A percentile compares a stretch with the other conserved stretches of the same genome.
Conservation (phyloP, 37 sponge, comb jelly and placozoan species). For the Aplysina aerophoba region DNA sequence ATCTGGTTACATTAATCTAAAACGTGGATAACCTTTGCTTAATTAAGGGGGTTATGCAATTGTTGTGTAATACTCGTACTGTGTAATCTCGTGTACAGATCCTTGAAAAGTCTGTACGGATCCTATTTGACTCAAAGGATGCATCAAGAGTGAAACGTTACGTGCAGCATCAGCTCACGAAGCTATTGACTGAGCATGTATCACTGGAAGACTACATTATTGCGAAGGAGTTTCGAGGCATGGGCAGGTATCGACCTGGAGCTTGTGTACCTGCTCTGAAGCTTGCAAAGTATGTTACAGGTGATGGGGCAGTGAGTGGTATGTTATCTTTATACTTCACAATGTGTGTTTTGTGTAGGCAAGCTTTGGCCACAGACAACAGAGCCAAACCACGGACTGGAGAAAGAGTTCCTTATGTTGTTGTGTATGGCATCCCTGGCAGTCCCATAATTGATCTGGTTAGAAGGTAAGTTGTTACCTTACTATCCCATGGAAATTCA, state of each 20-base stretch:
- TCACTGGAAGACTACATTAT: slow-evolving; percentile 77
- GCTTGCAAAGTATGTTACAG: slow-evolving; percentile 71
- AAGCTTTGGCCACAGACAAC: slow-evolving; percentile 49
- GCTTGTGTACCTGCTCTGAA: slow-evolving; percentile 89
- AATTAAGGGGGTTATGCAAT: too few relatives aligned
- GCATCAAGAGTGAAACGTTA: slow-evolving; percentile 77
- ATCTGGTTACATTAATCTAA: background rate
- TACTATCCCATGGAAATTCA: too few relatives aligned
- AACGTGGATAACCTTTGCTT: too few relatives aligned
- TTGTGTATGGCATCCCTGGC: slow-evolving; percentile 86
- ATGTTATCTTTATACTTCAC: too few relatives aligned
- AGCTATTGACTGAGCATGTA: slow-evolving; percentile 62
- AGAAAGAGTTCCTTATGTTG: slow-evolving; percentile 92
- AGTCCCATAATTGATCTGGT: slow-evolving; percentile 81
- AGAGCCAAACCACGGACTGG: slow-evolving; percentile 84
- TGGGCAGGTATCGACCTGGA: slow-evolving; percentile 76
- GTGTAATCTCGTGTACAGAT: slow-evolving; percentile 40
- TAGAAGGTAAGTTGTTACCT: slow-evolving; percentile 34
- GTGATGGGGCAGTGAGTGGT: background rate
- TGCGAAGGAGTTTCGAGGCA: slow-evolving; percentile 96
- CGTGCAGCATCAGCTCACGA: slow-evolving; percentile 80
- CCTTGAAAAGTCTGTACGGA: slow-evolving; percentile 75
- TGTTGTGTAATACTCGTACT: background rate
- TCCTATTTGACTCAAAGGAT: slow-evolving; percentile 79
- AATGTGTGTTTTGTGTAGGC: slow-evolving; percentile 5